Percentiles rank a stretch among this genome's conserved stretches.
These are phyloP conservation scores for Lytechinus variegatus DNA, from an alignment of 35 echinoderm and acorn worm species.

Conservation along the genomic window DNA sequence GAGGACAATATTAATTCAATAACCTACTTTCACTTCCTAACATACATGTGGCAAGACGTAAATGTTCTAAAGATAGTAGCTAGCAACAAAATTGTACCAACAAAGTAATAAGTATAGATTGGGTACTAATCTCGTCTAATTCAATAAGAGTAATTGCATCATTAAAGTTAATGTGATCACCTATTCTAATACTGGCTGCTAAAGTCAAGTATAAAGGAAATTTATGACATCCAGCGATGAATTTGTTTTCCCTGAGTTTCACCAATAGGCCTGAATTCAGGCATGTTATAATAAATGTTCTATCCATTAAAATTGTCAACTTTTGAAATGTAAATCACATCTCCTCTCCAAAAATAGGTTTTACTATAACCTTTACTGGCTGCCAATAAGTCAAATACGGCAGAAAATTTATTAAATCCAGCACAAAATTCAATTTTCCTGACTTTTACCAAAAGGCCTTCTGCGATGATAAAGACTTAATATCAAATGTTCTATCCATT, in stretches of 20 bases:
- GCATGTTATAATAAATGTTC: too few species aligned
- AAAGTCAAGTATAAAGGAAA: background rate
- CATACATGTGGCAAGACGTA: background rate
- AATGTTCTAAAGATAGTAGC: background rate
- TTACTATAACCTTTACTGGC: too few species aligned
- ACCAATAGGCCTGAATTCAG: too few species aligned
- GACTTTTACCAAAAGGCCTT: too few species aligned
- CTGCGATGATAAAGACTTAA: too few species aligned
- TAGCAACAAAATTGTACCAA: background rate
- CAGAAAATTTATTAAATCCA: too few species aligned
- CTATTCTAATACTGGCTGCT: background rate
- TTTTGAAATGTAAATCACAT: too few species aligned
- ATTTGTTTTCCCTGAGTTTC: background rate
- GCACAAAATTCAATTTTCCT: too few species aligned
- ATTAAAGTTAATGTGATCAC: background rate
- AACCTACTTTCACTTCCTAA: background rate
- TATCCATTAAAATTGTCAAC: too few species aligned
- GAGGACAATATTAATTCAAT: background rate
- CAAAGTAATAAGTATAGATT: background rate
- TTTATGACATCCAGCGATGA: background rate
- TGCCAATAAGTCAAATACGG: too few species aligned
- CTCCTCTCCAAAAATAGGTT: too few species aligned
- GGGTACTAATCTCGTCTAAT: background rate
- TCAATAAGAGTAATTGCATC: background rate
- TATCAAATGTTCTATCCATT: too few species aligned